Evolutionary conservation across 2,888 invertebrate genomes (phyloP).

Genomic region (Sceliomorpha sp.): DNA sequence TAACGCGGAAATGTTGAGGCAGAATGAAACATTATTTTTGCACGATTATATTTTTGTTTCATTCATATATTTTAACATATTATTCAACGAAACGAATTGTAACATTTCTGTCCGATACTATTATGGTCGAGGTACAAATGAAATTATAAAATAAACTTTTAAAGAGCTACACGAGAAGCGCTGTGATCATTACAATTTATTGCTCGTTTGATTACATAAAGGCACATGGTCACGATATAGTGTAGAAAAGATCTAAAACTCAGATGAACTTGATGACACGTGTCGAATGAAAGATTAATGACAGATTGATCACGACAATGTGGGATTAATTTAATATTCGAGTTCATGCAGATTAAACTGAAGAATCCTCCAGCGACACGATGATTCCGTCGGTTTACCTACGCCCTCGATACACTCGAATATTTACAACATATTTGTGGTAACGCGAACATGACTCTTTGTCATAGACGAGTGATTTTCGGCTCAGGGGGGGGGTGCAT

Average conservation of each 20-base stretch:
- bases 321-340: no score
- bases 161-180: no score
- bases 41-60: no score
- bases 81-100: background rate
- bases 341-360: background rate
- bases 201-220: no score
- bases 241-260: no score
- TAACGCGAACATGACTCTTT: slow-evolving; percentile 75
- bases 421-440: slow-evolving; percentile 76
- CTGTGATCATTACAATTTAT: no score
- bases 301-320: no score
- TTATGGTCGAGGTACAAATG: background rate
- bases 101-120: background rate
- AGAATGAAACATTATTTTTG: slow-evolving; percentile 27
- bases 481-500: slow-evolving; percentile 60
- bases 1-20: slow-evolving; percentile 45
- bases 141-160: background rate
- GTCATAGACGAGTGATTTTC: slow-evolving; percentile 74
- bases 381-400: slow-evolving; percentile 1
- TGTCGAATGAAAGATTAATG: no score
- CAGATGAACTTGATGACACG: no score
- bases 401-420: slow-evolving; percentile 34
- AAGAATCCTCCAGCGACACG: slow-evolving; percentile 7
- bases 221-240: no score
- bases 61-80: slow-evolving; percentile 15